Base-by-base conservation (phyloP, 2,797 vertebrate genomes). In the Cygnus olor region DNA sequence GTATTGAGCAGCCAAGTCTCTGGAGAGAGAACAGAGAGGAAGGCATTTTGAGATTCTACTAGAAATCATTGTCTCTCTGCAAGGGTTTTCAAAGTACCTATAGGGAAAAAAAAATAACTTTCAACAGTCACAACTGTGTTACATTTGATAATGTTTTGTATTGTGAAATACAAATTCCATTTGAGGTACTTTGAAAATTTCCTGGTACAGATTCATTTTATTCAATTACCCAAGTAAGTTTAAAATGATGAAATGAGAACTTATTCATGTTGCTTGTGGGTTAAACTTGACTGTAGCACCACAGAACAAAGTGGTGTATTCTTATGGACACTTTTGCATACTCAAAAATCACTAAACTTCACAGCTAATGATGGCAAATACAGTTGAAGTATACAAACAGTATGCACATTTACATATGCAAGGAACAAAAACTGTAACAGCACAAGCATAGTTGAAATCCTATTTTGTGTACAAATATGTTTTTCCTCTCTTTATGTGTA, bases 101-200 rank as follows among this genome's bases (percentile, higher is more conserved):
- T 24, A 88, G 30, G 19, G 25, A 15, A 54, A 78, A 42, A n/a
- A 85, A 78, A 93, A 70, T 14, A 93, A 70, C 73, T 93, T 95
- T 93, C 88, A 92, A 40, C 71, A 95, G 53, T 73, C 74, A 78
- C 74, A 92, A 64, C 47, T 77, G 28, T 82, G 40, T 90, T 87
- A 53, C 3, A 5, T 44, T 85, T 84, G 53, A 63, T 77, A 78
- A 71, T 71, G 58, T 89, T 95, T 93, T 64, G 32, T 83, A 78
- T 53, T 83, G 69, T 74, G 61, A 95, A 92, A 90, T 77, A 82
- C 57, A 92, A 95, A 94, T 95, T 94, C 73, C 47, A 80, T 94
- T 78, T 96, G 63, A 93, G 24, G 13, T 63, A 79, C 69, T 88
- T 93, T 16, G 38, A 88, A 89, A 93, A 82, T 88, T 95, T 92